Evolutionary conservation across 2,113 vertebrate genomes (phyloP).

Genomic region (Elaphurus davidianus): DNA sequence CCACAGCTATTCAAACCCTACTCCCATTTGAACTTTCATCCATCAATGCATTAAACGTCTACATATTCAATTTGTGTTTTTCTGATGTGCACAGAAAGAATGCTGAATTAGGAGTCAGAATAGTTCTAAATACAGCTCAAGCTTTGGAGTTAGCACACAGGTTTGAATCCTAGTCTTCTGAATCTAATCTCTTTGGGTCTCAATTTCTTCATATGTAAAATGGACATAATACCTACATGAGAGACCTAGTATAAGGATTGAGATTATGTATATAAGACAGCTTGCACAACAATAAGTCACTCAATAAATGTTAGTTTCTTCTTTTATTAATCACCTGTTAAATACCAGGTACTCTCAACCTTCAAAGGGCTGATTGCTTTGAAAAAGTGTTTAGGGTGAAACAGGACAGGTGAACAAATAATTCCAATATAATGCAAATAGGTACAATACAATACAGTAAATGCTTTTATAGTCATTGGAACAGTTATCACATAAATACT

Average conservation of each 20-base stretch:
- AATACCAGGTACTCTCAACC: neutral
- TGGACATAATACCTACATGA: neutral
- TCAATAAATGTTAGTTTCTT: neutral
- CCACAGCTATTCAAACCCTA: neutral
- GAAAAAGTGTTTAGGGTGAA: neutral
- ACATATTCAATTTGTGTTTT: neutral
- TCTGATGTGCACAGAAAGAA: neutral
- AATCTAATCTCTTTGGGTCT: neutral
- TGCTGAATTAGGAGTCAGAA: neutral
- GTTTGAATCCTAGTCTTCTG: neutral
- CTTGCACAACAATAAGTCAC: neutral
- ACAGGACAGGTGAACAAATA: neutral
- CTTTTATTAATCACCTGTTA: neutral
- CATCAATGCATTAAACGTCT: neutral
- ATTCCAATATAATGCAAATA: neutral
- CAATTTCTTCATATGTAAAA: constrained; percentile 9
- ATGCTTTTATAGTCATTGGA: neutral
- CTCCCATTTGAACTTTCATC: neutral
- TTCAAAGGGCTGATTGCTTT: neutral
- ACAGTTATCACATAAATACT: neutral
- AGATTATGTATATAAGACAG: neutral
- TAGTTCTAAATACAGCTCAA: constrained; percentile 37
- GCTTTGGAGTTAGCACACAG: neutral
- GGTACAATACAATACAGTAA: neutral
- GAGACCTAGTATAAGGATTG: neutral